Conservation (phyloP, 2,888 invertebrate species). For the Lobophora halterata region DNA sequence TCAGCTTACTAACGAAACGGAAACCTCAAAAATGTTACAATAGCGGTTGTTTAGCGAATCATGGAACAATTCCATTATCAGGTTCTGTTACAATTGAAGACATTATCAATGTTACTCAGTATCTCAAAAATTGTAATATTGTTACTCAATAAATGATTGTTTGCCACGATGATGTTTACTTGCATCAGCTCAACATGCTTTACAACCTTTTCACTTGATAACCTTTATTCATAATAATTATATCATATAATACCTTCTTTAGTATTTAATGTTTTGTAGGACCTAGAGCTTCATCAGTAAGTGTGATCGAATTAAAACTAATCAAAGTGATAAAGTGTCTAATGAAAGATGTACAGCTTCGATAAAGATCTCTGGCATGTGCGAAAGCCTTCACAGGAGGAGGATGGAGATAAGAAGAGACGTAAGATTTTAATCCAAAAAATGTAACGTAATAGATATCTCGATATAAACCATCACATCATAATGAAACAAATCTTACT, state of each 20-base stretch:
- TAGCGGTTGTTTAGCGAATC: too few relatives aligned
- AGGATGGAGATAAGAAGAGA: constrained; percentile 40
- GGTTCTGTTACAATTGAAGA: too few relatives aligned
- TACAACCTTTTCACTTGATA: constrained; percentile 18
- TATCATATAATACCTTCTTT: too few relatives aligned
- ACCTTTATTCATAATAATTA: constrained; percentile 23
- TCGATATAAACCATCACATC: too few relatives aligned
- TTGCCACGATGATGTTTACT: constrained; percentile 19
- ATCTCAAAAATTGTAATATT: constrained; percentile 4
- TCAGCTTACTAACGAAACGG: too few relatives aligned
- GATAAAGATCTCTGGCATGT: constrained; percentile 76
- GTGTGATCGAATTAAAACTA: too few relatives aligned
- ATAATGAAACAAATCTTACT: too few relatives aligned
- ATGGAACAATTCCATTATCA: too few relatives aligned
- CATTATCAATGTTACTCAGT: constrained; percentile 13
- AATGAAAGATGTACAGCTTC: constrained; percentile 64
- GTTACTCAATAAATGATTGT: constrained; percentile 5
- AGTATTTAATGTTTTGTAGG: too few relatives aligned
- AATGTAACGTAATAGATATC: constrained; percentile 3
- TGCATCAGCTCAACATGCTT: constrained; percentile 16
- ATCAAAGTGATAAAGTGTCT: constrained; percentile 24
- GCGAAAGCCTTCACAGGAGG: constrained; percentile 50
- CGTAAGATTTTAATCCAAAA: constrained; percentile 33
- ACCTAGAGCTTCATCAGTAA: too few relatives aligned
- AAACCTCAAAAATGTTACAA: too few relatives aligned